Evolutionary conservation across 2,797 vertebrate species (phyloP), one percentile per base, ranked within the genome.

Genomic region (Lophius americanus): DNA sequence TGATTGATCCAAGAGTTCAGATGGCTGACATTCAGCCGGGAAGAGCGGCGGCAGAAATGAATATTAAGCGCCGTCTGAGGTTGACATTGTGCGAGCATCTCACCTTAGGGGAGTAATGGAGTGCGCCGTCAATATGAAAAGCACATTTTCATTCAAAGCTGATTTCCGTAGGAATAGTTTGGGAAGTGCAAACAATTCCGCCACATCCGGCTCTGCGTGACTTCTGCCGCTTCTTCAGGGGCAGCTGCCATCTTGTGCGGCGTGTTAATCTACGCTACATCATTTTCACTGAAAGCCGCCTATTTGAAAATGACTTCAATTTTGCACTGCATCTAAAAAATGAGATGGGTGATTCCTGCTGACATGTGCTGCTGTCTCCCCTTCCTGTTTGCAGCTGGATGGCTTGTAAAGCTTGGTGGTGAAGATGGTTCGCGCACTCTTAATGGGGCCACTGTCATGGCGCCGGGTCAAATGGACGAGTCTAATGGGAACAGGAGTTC

Each of bases 371-470:
- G 39, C 47, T 13, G 12, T 60, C 76, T 70, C 54, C 42, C 48
- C 42, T 36, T 84, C 39, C 44, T 90, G 60, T 82, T 58, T 63
- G 36, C 83, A 95, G 94, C 87, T 88, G 87, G 92, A 77, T 83
- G 81, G 84, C 78, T 70, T 85, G 81, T 88, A 90, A 92, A 81
- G 73, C 75, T 71, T 62, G 84, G 86, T 88, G 90, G 79, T 89
- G 88, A 95, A 93, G 88, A 95, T 94, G 92, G 91, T 78, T 64
- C 59, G 76, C 76, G 83, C 38, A 32, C 71, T 46, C 78, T 73
- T 79, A 76, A 87, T 52, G 65, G 82, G 81, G 56, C 75, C 70
- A 5, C 73, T 43, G 82, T 88, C 75, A 72, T 68, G 84, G 88
- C 73, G 73, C 78, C 73, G 71, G 81, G 88, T 89, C 83, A 91